phyloP scores from a whole-genome alignment of 2,113 vertebrate genomes.

The Ailuropoda melanoleuca region DNA sequence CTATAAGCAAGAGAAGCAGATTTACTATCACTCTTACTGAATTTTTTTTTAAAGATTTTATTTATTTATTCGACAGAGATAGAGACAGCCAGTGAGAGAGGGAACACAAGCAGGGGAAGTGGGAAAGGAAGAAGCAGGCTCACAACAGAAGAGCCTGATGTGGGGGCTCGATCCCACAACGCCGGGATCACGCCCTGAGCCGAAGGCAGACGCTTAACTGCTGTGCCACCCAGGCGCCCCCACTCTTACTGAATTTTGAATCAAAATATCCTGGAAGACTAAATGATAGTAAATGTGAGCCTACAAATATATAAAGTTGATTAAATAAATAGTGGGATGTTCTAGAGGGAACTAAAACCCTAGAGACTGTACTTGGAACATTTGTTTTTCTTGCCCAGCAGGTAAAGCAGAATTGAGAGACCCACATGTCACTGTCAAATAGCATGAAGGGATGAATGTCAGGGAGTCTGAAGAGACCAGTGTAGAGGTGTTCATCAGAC shows the following conservation, averaged over 20 bases:
- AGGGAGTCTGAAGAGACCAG: neutral
- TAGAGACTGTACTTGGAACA: neutral
- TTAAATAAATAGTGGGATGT: neutral
- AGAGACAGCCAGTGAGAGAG: too few relatives aligned
- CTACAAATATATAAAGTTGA: neutral
- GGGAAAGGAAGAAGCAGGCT: too few relatives aligned
- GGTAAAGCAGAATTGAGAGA: neutral
- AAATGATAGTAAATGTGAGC: neutral
- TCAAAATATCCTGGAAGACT: neutral
- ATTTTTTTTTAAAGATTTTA: too few relatives aligned
- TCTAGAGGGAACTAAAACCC: neutral
- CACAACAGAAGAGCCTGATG: too few relatives aligned
- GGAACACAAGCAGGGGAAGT: too few relatives aligned
- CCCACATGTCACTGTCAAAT: neutral
- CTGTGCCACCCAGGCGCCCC: too few relatives aligned
- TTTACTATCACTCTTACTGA: neutral
- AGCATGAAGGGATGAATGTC: neutral
- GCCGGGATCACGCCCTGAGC: too few relatives aligned
- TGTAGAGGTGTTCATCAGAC: neutral
- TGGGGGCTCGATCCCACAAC: too few relatives aligned
- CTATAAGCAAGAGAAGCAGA: neutral
- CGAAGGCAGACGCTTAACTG: too few relatives aligned
- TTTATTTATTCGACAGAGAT: too few relatives aligned
- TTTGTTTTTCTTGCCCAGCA: neutral
- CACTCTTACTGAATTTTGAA: neutral